These are phyloP conservation scores for Acipenser oxyrinchus DNA, from an alignment of 2,797 vertebrate genomes.

Conservation along the genomic window DNA sequence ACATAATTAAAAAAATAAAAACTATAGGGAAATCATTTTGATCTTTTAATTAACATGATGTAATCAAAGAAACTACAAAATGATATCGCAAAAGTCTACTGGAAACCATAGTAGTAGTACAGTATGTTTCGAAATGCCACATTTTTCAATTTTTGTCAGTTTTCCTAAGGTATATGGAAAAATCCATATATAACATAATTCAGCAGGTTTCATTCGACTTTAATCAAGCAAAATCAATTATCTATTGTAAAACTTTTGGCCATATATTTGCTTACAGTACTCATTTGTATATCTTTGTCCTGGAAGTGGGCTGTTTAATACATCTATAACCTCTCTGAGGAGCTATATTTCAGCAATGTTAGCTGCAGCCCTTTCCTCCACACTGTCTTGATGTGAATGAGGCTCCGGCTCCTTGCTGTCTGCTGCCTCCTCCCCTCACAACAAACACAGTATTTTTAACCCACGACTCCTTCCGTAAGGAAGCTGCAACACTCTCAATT, in stretches of 20 bases:
- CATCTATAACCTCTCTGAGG: constrained; percentile 42
- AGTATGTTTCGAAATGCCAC: too few species aligned
- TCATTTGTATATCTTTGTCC: constrained; percentile 53
- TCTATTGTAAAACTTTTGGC: constrained; percentile 34
- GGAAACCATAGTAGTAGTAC: too few species aligned
- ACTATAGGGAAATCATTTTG: too few species aligned
- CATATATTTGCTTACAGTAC: constrained; percentile 52
- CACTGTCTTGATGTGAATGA: constrained; percentile 26
- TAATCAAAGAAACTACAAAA: too few species aligned
- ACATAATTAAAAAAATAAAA: too few species aligned
- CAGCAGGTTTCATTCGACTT: neutral
- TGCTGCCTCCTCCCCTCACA: constrained; percentile 53
- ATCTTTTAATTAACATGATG: too few species aligned
- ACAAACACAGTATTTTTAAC: constrained; percentile 75
- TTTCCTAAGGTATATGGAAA: neutral
- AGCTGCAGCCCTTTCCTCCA: constrained; percentile 16
- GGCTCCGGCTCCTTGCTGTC: constrained; percentile 69
- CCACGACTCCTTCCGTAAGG: constrained; percentile 57
- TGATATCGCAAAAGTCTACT: too few species aligned
- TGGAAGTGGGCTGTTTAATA: constrained; percentile 47
- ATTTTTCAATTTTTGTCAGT: too few species aligned
- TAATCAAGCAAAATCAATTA: neutral
- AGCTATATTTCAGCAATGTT: constrained; percentile 32
- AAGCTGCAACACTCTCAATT: constrained; percentile 35
- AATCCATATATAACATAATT: neutral